A percentile compares a stretch with the other conserved stretches of the same genome.
These are phyloP conservation scores for Merluccius polli DNA, from an alignment of 2,797 vertebrate species.

Conservation along the genomic window DNA sequence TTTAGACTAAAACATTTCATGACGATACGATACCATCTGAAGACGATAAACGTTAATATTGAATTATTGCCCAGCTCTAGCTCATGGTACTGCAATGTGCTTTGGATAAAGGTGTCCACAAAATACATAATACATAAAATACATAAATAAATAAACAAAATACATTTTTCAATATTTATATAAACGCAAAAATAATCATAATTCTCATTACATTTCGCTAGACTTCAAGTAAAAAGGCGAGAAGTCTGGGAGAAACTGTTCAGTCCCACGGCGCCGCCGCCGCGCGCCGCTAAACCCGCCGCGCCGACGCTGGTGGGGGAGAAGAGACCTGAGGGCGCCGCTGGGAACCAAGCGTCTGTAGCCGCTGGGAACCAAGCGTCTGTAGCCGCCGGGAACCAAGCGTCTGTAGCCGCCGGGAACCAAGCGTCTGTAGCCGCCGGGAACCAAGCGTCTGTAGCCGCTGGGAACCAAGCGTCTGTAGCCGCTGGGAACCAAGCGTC, in stretches of 20 bases:
- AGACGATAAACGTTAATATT: too few species aligned
- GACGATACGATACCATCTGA: too few species aligned
- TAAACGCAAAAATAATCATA: background rate
- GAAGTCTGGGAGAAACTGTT: conserved; percentile 74
- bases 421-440: too few species aligned
- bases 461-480: too few species aligned
- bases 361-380: too few species aligned
- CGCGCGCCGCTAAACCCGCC: conserved; percentile 40
- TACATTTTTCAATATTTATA: background rate
- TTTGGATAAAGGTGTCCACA: background rate
- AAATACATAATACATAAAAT: background rate
- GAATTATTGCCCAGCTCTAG: too few species aligned
- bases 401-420: too few species aligned
- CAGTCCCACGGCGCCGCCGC: conserved; percentile 31
- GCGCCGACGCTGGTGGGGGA: conserved; percentile 35
- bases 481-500: too few species aligned
- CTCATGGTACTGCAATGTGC: background rate
- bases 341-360: conserved; percentile 12
- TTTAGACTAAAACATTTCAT: too few species aligned
- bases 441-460: too few species aligned
- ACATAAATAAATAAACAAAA: too few species aligned
- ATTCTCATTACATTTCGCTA: conserved; percentile 47
- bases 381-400: too few species aligned
- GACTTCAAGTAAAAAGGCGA: conserved; percentile 75
- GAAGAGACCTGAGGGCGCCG: conserved; percentile 31